These are phyloP conservation scores for Melipona bicolor DNA, from an alignment of 2,888 invertebrate genomes.

Conservation along the genomic window DNA sequence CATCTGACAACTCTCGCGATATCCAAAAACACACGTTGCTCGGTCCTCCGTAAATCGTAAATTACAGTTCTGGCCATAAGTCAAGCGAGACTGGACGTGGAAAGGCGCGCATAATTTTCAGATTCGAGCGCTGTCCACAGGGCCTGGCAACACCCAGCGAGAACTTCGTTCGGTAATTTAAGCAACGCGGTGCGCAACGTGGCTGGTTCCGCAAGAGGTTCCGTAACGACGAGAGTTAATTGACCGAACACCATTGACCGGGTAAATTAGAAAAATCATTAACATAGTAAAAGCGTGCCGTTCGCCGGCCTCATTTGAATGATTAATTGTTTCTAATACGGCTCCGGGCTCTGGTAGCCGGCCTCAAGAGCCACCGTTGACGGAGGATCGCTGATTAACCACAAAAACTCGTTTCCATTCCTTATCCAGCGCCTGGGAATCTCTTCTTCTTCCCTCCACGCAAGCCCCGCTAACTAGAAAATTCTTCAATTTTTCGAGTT, in stretches of 20 bases:
- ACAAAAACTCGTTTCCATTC: constrained; percentile 66
- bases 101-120: constrained; percentile 34
- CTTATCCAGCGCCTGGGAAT: constrained; percentile 9
- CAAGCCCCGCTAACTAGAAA: constrained; percentile 25
- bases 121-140: constrained; percentile 13
- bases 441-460: neutral
- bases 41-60: constrained; percentile 9
- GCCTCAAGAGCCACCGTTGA: constrained; percentile 14
- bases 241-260: constrained; percentile 25
- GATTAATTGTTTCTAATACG: constrained; percentile 75
- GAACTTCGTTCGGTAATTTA: constrained; percentile 19
- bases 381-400: constrained; percentile 55
- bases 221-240: constrained; percentile 42
- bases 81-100: constrained; percentile 21
- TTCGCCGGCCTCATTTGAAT: constrained; percentile 68
- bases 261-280: constrained; percentile 60
- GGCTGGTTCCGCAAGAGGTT: neutral
- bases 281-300: constrained; percentile 54
- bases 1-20: constrained; percentile 8
- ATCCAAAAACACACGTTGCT: constrained; percentile 13
- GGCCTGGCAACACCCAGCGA: constrained; percentile 7
- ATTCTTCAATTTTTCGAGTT: constrained; percentile 18
- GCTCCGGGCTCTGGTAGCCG: constrained; percentile 43
- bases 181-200: constrained; percentile 37
- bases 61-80: constrained; percentile 32